Conservation (phyloP, 2,797 vertebrate species). For the Lycodopsis pacificus region DNA sequence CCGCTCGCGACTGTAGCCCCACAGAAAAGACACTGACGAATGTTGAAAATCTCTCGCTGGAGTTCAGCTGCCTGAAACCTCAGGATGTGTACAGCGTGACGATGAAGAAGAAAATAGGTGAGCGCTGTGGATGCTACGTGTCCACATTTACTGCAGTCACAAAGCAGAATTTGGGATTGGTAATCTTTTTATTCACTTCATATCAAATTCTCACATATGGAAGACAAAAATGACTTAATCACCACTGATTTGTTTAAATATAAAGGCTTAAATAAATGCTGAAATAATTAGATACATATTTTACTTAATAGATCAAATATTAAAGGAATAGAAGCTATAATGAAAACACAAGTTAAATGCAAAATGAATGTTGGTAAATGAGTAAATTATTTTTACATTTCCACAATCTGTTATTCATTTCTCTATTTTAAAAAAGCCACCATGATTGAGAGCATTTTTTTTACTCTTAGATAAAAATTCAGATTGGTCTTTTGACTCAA, state of each 20-base stretch:
- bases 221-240: neutral
- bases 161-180: neutral
- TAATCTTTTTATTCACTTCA: neutral
- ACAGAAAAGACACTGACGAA: slow-evolving; percentile 36
- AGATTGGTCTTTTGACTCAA: no score
- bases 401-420: neutral
- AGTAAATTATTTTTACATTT: neutral
- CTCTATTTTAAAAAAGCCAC: neutral
- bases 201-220: neutral
- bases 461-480: no score
- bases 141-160: neutral
- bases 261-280: neutral
- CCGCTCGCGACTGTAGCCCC: slow-evolving; percentile 51
- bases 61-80: slow-evolving; percentile 78
- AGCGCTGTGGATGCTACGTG: slow-evolving; percentile 12
- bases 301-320: neutral
- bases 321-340: neutral
- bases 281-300: neutral
- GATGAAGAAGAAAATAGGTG: slow-evolving; percentile 72
- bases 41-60: slow-evolving; percentile 39
- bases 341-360: neutral
- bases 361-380: neutral
- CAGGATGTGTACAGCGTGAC: slow-evolving; percentile 72
- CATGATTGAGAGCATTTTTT: no score
- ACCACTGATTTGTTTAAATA: neutral